Evolutionary conservation across 2,888 invertebrate species (phyloP), one percentile per base, ranked within the genome.

Genomic region (Phortica okadai): DNA sequence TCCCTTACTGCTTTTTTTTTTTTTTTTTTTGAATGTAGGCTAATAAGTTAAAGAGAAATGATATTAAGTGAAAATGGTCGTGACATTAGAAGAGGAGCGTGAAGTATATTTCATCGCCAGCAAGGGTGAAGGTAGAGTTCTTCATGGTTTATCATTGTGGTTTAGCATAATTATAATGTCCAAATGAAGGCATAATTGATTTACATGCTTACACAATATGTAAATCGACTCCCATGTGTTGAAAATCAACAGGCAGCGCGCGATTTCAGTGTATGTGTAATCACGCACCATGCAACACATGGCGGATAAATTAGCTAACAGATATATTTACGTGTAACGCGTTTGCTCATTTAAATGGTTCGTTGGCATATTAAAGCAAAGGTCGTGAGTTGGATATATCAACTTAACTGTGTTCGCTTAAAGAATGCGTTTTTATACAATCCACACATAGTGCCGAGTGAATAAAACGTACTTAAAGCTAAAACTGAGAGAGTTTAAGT

Each of bases 201-300:
- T 56, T 56, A 56, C 8, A 56, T 56, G 56, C 14, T 14, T 16
- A 56, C 56, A 11, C 56, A 56, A 56, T n/a, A n/a, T 6, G 7
- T n/a, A n/a, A 16, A 14, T 56, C 11, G 56, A 56, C 56, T 62
- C 62, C 21, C 16, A 62, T 62, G 25, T 62, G 62, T 62, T 62
- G 62, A n/a, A 7, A 21, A 25, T 62, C 62, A 62, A 62, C 62
- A 25, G 50, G n/a, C 11, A n/a, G 25, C 62, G 10, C 50, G 2
- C 50, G 50, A 50, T 16, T 62, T 6, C 33, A 62, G 25, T 62
- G 10, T 6, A 50, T 50, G 8, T 50, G 50, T 6, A 11, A 14
- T 6, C 8, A 50, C 14, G 6, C 50, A 50, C 50, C 33, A 2
- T 16, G 21, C 62, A 62, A 62, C 62, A 62, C 8, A 21, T 62